Conservation (phyloP, 2,888 invertebrate species). For the Aporophyla lueneburgensis region DNA sequence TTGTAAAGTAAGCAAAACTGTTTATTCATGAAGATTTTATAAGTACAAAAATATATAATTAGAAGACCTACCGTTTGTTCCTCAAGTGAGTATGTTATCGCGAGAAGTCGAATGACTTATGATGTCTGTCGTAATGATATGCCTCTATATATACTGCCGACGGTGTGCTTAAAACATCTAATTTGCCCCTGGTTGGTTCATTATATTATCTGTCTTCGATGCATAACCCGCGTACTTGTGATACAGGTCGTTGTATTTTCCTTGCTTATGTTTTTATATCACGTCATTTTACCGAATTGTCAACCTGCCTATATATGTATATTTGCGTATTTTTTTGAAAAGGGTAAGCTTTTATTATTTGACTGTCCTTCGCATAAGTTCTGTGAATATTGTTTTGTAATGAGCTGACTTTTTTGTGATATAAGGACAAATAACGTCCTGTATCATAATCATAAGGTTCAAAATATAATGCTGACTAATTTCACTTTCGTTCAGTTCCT, state of each 20-base stretch:
- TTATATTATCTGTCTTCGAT: slow-evolving; percentile 79
- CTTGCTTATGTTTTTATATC: slow-evolving; percentile 11
- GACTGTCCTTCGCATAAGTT: neutral
- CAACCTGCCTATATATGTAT: neutral
- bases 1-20: neutral
- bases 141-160: slow-evolving; percentile 82
- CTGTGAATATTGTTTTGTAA: neutral
- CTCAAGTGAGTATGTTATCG: slow-evolving; percentile 68
- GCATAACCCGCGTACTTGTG: slow-evolving; percentile 74
- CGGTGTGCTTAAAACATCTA: slow-evolving; percentile 80
- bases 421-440: no score
- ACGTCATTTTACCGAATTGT: neutral
- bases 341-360: neutral
- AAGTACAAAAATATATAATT: slow-evolving; percentile 14
- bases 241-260: slow-evolving; percentile 63
- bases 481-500: neutral
- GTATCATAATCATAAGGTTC: neutral
- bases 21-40: neutral
- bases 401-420: neutral
- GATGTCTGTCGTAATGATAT: slow-evolving; percentile 74
- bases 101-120: slow-evolving; percentile 78
- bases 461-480: neutral
- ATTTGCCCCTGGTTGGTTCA: slow-evolving; percentile 82
- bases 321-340: neutral
- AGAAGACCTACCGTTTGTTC: slow-evolving; percentile 74